Evolutionary conservation across 2,113 vertebrate genomes (phyloP).

Genomic region (Dryoscopus gambensis): DNA sequence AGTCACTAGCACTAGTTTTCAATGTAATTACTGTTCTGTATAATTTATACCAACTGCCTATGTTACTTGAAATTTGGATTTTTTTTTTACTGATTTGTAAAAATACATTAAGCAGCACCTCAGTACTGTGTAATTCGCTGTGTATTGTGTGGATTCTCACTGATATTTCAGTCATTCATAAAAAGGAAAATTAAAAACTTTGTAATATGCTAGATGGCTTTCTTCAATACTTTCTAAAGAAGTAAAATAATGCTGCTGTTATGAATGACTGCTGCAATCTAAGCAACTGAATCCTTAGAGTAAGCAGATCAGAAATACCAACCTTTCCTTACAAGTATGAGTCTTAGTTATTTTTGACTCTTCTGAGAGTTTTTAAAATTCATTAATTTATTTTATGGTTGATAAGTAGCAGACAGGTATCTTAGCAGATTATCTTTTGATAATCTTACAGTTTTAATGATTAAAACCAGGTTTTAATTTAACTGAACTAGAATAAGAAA

Average conservation of each 20-base stretch:
- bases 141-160: not conserved
- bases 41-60: not conserved
- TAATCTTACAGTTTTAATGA: not conserved
- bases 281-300: not conserved
- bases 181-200: not conserved
- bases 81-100: not conserved
- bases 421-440: not conserved
- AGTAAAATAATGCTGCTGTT: not conserved
- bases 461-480: not conserved
- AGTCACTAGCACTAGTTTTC: constrained; percentile 28
- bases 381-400: not conserved
- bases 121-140: not conserved
- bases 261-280: not conserved
- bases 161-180: not conserved
- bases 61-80: not conserved
- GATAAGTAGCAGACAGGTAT: not conserved
- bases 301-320: not conserved
- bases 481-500: not conserved
- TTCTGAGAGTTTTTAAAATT: not conserved
- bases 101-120: not conserved
- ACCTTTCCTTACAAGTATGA: not conserved
- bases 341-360: not conserved
- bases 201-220: not conserved
- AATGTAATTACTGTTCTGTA: not conserved
- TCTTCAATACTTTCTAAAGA: not conserved